Evolutionary conservation across 2,113 vertebrate genomes (phyloP), one percentile per base, ranked within the genome.

Genomic region (Oryzias woworae): DNA sequence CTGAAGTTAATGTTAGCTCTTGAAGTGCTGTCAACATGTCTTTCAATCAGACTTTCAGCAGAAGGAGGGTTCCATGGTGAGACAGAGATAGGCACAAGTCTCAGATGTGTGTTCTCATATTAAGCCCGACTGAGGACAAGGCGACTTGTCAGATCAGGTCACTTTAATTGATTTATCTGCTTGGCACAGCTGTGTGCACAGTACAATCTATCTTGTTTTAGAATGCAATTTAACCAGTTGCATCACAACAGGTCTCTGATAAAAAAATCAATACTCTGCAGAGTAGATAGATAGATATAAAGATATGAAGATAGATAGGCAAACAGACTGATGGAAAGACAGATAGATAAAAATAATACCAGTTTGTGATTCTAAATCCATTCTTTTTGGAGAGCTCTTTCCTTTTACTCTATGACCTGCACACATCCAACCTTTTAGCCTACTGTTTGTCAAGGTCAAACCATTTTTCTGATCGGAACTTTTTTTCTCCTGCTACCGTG

Each of bases 101-200:
- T 73, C 61, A 28, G 58, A 81, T 57, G 65, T 57, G 65, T 59
- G 77, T 79, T 73, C 58, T 80, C 55, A 70, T 86, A 83, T 88
- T 73, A 86, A 75, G 72, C 66, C 77, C 78, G 77, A 78, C 69
- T 75, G 77, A 67, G 77, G 78, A 80, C 71, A 68, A 71, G 77
- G 66, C 79, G 60, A 71, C 87, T 85, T 88, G 89, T 90, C 87
- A 88, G 80, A 84, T 75, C 80, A 76, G 78, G 85, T 89, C 87
- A 90, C 85, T 89, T 87, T 85, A 88, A 90, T 89, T 90, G 89
- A 90, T 91, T 91, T 88, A 90, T 91, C 75, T 85, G 82, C 78
- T 71, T 63, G 75, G 80, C 87, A 80, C 84, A 85, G 86, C 84
- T 75, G 81, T 81, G 62, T 42, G 69, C 20, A 47, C 82, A 62